Percentiles rank a stretch among this genome's conserved stretches.
phyloP scores from a whole-genome alignment of 2,113 vertebrate genomes.

The Callipepla californica region DNA sequence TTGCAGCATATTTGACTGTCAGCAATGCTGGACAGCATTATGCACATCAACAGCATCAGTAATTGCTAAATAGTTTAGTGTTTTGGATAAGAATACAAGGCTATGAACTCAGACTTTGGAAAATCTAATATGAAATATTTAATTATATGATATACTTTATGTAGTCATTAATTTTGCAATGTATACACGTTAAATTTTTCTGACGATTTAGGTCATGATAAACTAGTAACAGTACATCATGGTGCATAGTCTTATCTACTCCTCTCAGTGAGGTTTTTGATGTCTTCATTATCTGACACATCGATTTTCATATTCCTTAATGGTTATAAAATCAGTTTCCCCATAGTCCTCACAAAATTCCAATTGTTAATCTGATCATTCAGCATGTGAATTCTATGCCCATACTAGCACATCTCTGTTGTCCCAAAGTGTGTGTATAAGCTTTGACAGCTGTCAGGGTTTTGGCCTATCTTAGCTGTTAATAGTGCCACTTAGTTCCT shows the following conservation, averaged over 20 bases:
- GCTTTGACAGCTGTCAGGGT: neutral
- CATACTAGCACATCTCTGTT: neutral
- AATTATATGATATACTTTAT: too few species aligned
- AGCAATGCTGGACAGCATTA: neutral
- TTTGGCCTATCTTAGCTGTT: neutral
- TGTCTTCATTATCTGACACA: neutral
- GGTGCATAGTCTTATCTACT: too few species aligned
- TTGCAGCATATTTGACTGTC: neutral
- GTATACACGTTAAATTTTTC: too few species aligned
- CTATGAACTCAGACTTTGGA: too few species aligned
- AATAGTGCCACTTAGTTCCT: neutral
- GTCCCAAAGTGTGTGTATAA: neutral
- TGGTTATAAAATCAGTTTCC: neutral
- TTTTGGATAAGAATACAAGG: too few species aligned
- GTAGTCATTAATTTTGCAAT: too few species aligned
- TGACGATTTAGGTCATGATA: too few species aligned
- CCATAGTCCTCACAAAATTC: neutral
- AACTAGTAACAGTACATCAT: too few species aligned
- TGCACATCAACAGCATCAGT: too few species aligned
- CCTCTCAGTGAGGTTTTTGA: neutral
- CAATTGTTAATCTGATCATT: neutral
- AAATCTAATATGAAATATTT: too few species aligned
- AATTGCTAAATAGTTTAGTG: too few species aligned
- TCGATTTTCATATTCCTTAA: neutral
- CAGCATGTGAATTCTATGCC: neutral